These are phyloP conservation scores for Panzeria rudis DNA, from an alignment of 2,888 invertebrate species.

Conservation along the genomic window DNA sequence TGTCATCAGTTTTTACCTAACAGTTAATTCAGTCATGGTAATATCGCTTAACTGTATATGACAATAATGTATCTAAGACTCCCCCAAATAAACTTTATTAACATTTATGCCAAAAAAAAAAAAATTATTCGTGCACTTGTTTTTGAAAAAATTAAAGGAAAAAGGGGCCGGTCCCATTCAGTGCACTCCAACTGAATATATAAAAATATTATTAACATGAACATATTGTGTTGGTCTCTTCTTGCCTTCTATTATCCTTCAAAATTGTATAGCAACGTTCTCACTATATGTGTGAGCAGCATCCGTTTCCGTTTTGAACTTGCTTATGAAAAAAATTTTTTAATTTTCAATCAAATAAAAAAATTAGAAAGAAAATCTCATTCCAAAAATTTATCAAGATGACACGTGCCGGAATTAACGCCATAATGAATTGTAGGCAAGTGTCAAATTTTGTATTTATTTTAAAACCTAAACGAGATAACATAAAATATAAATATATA, in stretches of 20 bases:
- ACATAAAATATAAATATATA: slow-evolving; percentile 30
- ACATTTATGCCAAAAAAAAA: too few relatives aligned
- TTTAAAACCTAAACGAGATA: slow-evolving; percentile 37
- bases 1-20: too few relatives aligned
- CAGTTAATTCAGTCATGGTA: too few relatives aligned
- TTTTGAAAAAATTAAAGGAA: too few relatives aligned
- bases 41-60: too few relatives aligned
- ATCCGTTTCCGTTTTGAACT: slow-evolving; percentile 67
- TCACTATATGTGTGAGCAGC: slow-evolving; percentile 69
- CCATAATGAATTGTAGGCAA: slow-evolving; percentile 75
- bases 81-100: too few relatives aligned
- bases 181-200: too few relatives aligned
- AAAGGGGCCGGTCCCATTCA: too few relatives aligned
- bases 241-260: background rate
- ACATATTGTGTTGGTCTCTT: slow-evolving; percentile 34
- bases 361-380: slow-evolving; percentile 45
- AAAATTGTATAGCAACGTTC: slow-evolving; percentile 41
- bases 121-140: too few relatives aligned
- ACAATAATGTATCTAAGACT: too few relatives aligned
- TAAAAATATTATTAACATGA: slow-evolving; percentile 5
- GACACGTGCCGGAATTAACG: slow-evolving; percentile 76
- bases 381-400: slow-evolving; percentile 74
- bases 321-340: slow-evolving; percentile 38
- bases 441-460: slow-evolving; percentile 66
- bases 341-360: slow-evolving; percentile 54